Conservation (phyloP, 2,888 invertebrate species). For the Selenia dentaria region DNA sequence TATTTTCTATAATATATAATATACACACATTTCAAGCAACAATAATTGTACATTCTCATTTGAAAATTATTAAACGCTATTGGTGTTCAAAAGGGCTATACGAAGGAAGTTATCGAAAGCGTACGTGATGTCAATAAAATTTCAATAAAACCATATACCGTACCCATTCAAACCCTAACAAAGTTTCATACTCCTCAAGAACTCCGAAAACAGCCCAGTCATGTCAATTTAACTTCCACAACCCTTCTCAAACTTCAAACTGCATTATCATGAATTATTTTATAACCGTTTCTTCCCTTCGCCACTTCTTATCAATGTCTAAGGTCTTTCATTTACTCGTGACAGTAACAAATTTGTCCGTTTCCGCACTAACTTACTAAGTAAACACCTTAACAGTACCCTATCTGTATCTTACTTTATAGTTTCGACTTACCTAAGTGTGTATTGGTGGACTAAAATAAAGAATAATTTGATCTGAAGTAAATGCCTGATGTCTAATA, state of each 20-base stretch:
- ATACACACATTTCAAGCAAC: too few relatives aligned
- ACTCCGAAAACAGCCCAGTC: constrained; percentile 7
- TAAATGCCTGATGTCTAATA: too few relatives aligned
- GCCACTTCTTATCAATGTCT: constrained; percentile 40
- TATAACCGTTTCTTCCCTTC: constrained; percentile 2
- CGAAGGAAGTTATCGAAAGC: neutral
- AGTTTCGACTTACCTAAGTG: neutral
- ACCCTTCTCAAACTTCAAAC: constrained; percentile 24
- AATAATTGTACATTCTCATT: too few relatives aligned
- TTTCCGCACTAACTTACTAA: neutral
- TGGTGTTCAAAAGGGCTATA: too few relatives aligned
- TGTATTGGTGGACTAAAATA: too few relatives aligned
- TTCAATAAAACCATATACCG: neutral
- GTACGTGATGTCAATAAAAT: neutral
- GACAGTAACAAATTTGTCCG: constrained; percentile 60
- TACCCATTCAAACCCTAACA: neutral
- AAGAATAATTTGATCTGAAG: too few relatives aligned
- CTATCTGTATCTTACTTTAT: neutral
- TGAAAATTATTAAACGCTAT: too few relatives aligned
- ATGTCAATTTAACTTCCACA: constrained; percentile 27
- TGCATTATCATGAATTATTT: constrained; percentile 38
- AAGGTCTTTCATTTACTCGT: constrained; percentile 56
- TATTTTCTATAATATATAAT: too few relatives aligned
- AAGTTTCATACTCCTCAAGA: neutral
- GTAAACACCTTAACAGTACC: neutral